Evolutionary conservation across 2,888 invertebrate genomes (phyloP).

Genomic region (Eristalinus aeneus): DNA sequence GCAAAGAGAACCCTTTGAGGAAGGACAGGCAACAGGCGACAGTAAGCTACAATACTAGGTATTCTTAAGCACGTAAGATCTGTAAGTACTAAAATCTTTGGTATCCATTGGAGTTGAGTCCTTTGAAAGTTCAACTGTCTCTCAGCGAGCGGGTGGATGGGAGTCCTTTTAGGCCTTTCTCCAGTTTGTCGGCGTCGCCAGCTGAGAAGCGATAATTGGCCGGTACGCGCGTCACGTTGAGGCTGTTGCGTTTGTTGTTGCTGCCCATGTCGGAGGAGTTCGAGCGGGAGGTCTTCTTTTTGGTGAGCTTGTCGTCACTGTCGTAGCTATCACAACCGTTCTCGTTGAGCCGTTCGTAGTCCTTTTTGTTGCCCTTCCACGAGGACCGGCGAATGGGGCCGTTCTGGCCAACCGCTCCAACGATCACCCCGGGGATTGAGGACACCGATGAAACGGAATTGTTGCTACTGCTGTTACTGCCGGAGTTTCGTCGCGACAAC

Average conservation of each 20-base stretch:
- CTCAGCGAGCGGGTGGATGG: slow-evolving; percentile 86
- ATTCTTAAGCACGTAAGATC: slow-evolving; percentile 4
- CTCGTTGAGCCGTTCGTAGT: slow-evolving; percentile 77
- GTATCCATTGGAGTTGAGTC: slow-evolving; percentile 44
- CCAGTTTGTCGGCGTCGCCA: slow-evolving; percentile 85
- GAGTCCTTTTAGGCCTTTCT: slow-evolving; percentile 82
- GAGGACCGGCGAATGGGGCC: slow-evolving; percentile 75
- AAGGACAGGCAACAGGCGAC: slow-evolving; percentile 46
- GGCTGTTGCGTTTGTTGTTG: slow-evolving; percentile 69
- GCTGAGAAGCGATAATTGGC: slow-evolving; percentile 85
- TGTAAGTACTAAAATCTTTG: slow-evolving; percentile 55
- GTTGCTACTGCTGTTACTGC: slow-evolving; percentile 54
- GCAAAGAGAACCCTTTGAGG: slow-evolving; percentile 26
- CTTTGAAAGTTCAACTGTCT: slow-evolving; percentile 79
- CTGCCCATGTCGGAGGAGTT: slow-evolving; percentile 71
- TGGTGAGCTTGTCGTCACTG: slow-evolving; percentile 73
- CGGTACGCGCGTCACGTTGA: slow-evolving; percentile 68
- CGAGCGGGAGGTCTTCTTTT: slow-evolving; percentile 72
- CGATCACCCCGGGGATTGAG: slow-evolving; percentile 40
- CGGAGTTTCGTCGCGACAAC: slow-evolving; percentile 58
- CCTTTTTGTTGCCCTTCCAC: slow-evolving; percentile 76
- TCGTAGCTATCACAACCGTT: slow-evolving; percentile 74
- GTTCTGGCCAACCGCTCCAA: slow-evolving; percentile 56
- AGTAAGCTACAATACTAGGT: slow-evolving; percentile 35
- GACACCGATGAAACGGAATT: slow-evolving; percentile 45